phyloP scores from a whole-genome alignment of 2,797 vertebrate genomes.

The Sebastes alutus region DNA sequence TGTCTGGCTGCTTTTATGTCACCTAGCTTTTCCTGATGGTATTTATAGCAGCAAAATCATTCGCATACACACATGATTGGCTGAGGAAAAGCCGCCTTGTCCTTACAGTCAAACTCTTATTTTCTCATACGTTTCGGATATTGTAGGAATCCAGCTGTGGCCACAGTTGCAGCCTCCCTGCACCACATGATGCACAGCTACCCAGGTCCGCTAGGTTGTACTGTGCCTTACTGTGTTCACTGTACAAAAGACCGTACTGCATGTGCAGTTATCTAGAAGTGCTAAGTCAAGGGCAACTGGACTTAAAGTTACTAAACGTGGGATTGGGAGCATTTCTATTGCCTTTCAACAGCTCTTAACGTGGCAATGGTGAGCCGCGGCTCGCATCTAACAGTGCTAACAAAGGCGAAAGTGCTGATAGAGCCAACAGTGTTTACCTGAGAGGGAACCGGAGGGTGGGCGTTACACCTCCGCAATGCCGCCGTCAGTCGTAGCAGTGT shows the following conservation, averaged over 20 bases:
- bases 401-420: too few relatives aligned
- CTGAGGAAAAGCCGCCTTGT: slow-evolving; percentile 16
- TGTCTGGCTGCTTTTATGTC: slow-evolving; percentile 66
- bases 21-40: slow-evolving; percentile 55
- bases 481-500: too few relatives aligned
- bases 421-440: too few relatives aligned
- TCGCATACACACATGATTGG: slow-evolving; percentile 19
- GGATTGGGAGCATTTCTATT: too few relatives aligned
- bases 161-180: background rate
- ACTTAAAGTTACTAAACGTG: background rate
- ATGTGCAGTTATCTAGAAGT: background rate
- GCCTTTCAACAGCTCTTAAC: too few relatives aligned
- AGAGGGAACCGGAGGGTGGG: too few relatives aligned
- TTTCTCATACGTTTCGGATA: background rate
- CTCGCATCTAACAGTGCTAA: too few relatives aligned
- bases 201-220: background rate
- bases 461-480: too few relatives aligned
- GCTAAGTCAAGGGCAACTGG: background rate
- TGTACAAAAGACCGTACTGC: background rate
- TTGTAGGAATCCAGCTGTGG: background rate
- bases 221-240: background rate
- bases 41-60: slow-evolving; percentile 65
- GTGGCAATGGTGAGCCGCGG: too few relatives aligned
- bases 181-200: background rate
- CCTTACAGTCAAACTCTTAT: background rate